These are phyloP conservation scores for Gorsachius magnificus DNA, from an alignment of 2,797 vertebrate species.

Conservation along the genomic window DNA sequence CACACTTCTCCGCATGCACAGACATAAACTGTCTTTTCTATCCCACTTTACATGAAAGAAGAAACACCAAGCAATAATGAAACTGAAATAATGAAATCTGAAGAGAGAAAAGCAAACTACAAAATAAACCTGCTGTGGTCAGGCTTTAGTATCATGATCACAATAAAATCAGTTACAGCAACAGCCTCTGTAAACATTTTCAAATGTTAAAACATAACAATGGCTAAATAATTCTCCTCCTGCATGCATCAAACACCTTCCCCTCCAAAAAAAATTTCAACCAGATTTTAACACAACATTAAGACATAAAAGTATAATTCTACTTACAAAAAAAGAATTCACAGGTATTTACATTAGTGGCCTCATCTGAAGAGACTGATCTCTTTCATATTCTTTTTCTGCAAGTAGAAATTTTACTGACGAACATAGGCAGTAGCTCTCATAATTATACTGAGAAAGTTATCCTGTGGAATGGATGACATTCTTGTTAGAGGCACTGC, in stretches of 20 bases:
- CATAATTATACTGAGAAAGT: neutral
- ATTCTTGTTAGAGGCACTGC: neutral
- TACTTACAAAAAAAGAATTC: neutral
- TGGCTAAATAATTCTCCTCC: neutral
- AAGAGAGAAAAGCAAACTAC: neutral
- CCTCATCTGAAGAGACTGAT: neutral
- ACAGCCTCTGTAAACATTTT: neutral
- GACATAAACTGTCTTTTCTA: neutral
- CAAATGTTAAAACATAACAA: neutral
- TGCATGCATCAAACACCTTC: neutral
- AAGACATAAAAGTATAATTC: neutral
- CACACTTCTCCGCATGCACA: neutral
- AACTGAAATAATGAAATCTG: neutral
- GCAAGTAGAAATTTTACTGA: neutral
- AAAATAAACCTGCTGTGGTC: neutral
- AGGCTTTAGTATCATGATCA: neutral
- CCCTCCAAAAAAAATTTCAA: accelerated
- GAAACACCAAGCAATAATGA: neutral
- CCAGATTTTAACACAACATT: neutral
- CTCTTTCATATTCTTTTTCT: neutral
- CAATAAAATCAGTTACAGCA: neutral
- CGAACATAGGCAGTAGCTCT: neutral
- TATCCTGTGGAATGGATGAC: neutral
- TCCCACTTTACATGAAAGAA: neutral
- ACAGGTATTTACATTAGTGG: neutral